A percentile compares a stretch with the other conserved stretches of the same genome.
phyloP scores from a whole-genome alignment of 2,113 vertebrate genomes.

The Sakesphorus luctuosus region DNA sequence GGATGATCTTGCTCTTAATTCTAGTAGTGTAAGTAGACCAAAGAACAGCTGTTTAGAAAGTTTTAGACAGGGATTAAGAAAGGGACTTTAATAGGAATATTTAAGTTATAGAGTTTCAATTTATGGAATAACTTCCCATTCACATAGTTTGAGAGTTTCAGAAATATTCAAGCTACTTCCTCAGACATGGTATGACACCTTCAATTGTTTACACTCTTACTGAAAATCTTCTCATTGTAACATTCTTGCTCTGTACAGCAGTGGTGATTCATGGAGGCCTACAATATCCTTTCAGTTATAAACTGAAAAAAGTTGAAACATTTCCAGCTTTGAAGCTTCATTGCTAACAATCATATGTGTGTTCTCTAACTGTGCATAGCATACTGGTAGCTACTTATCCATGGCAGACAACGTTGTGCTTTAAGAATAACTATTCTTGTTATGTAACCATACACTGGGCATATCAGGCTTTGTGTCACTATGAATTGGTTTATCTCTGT shows the following conservation, averaged over 20 bases:
- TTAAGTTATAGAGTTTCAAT: not conserved
- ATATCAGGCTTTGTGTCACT: not conserved
- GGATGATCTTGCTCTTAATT: not conserved
- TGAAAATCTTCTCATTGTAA: not conserved
- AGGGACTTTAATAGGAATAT: not conserved
- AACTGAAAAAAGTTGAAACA: not conserved
- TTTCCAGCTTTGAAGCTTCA: not conserved
- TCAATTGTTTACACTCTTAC: not conserved
- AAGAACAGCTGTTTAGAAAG: not conserved
- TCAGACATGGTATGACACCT: not conserved
- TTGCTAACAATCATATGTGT: not conserved
- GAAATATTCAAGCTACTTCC: not conserved
- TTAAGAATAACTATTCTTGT: not conserved
- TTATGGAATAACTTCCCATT: not conserved
- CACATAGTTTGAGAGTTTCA: not conserved
- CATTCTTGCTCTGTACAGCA: not conserved
- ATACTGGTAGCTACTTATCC: not conserved
- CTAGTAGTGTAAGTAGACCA: not conserved
- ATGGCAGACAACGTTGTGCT: not conserved
- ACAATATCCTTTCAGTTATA: not conserved
- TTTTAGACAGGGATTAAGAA: not conserved
- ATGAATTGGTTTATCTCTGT: not conserved
- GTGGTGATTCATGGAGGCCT: not conserved
- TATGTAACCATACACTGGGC: not conserved
- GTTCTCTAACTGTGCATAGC: not conserved